Evolutionary conservation across 2,113 vertebrate species (phyloP), one percentile per base, ranked within the genome.

Genomic region (Uria lomvia): DNA sequence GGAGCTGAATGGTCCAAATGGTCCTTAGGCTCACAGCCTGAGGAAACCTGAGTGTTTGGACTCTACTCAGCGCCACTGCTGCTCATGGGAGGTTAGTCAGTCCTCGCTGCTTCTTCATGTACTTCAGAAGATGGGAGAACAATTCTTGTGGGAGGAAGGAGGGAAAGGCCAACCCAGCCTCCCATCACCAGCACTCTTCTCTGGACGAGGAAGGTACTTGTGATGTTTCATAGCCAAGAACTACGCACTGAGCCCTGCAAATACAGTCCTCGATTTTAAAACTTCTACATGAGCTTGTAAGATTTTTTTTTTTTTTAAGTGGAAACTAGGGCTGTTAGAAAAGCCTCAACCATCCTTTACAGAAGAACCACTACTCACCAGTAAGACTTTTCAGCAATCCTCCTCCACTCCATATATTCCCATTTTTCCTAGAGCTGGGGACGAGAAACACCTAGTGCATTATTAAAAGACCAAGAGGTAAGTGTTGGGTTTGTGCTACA

Each of bases 41-140:
- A 65, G n/a, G 36, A 38, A 74, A 38, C 5, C 4, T 0, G 23
- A 50, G 63, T 2, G 26, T n/a, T 55, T 42, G 63, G 42, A 21
- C 12, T 50, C 66, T 58, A 49, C 75, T 32, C 24, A 36, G n/a
- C 0, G 0, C 74, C 0, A 0, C 70, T 75, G 82, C 74, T 90
- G 65, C 55, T 86, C 60, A 2, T 3, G 1, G 58, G 11, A 26
- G 38, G 55, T 58, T 49, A 14, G 38, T 65, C 82, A 59, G 15
- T 50, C 43, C 75, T 68, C 2, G 0, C 74, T 67, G 47, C 52
- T 86, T 29, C 86, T 68, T 45, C 43, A 0, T 1, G 1, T 47
- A 19, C 78, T 93, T 75, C 62, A 60, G 29, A 86, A 3, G 85
- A 8, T 0, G 5, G 52, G 32, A 86, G 29, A 90, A 36, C 0